Percentiles rank a stretch among this genome's conserved stretches.
Evolutionary conservation across 2,888 invertebrate genomes (phyloP).

Genomic region (Blera fallax): DNA sequence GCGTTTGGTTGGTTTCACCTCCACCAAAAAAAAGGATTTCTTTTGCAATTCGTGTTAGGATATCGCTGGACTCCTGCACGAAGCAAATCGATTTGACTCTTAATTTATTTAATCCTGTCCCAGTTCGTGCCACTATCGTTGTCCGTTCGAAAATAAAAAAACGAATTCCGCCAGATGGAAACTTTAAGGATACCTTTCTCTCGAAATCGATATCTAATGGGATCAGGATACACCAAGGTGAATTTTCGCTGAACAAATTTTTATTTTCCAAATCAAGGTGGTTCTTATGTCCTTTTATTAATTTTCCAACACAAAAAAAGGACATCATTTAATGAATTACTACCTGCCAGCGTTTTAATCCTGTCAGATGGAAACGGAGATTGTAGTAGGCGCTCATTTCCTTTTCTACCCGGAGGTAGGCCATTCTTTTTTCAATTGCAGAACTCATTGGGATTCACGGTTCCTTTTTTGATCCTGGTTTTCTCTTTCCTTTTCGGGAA

Average conservation of each 20-base stretch:
- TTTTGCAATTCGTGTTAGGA: neutral
- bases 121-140: conserved; percentile 42
- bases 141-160: neutral
- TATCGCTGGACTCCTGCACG: conserved; percentile 20
- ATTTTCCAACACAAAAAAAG: conserved; percentile 33
- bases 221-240: conserved; percentile 45
- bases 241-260: conserved; percentile 37
- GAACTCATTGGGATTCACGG: conserved; percentile 7
- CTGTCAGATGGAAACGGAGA: conserved; percentile 50
- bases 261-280: neutral
- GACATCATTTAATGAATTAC: conserved; percentile 56
- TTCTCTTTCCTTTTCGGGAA: neutral
- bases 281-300: neutral
- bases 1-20: neutral
- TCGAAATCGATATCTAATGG: conserved; percentile 62
- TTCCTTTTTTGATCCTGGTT: conserved; percentile 38
- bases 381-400: conserved; percentile 41
- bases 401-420: conserved; percentile 13
- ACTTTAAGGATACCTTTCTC: neutral
- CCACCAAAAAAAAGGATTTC: neutral
- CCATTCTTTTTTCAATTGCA: conserved; percentile 7
- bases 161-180: conserved; percentile 32
- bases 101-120: conserved; percentile 68
- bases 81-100: conserved; percentile 61
- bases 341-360: conserved; percentile 44